A percentile compares a stretch with the other conserved stretches of the same genome.
phyloP scores from a whole-genome alignment of 2,888 invertebrate genomes.

The Bombyx huttoni region DNA sequence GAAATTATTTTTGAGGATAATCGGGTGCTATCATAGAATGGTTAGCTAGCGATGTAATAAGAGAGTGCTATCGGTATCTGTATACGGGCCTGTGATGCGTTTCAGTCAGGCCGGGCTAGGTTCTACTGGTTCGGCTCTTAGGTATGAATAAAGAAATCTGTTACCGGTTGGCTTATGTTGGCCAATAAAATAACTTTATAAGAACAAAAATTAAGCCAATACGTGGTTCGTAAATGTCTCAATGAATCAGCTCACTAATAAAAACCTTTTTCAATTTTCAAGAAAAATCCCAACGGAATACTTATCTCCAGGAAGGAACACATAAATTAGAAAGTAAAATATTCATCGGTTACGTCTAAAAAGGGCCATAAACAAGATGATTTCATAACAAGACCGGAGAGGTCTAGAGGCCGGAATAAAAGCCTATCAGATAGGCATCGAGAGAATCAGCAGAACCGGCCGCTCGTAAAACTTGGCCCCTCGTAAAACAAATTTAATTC shows the following conservation, averaged over 20 bases:
- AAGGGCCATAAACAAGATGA: slow-evolving; percentile 23
- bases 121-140: too few relatives aligned
- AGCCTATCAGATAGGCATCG: slow-evolving; percentile 20
- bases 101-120: too few relatives aligned
- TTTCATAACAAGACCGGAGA: slow-evolving; percentile 23
- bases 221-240: background rate
- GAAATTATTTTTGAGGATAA: too few relatives aligned
- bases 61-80: too few relatives aligned
- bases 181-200: too few relatives aligned
- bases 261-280: background rate
- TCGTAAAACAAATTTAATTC: slow-evolving; percentile 35
- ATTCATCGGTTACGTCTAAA: background rate
- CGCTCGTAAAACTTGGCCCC: slow-evolving; percentile 27
- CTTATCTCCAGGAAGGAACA: background rate
- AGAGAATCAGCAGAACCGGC: slow-evolving; percentile 20
- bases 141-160: too few relatives aligned
- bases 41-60: too few relatives aligned
- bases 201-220: too few relatives aligned
- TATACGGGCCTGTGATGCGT: too few relatives aligned
- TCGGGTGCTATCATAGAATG: too few relatives aligned
- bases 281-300: background rate
- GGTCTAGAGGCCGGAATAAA: slow-evolving; percentile 13
- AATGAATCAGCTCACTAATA: background rate
- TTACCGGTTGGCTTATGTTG: too few relatives aligned
- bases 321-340: background rate